phyloP scores from a whole-genome alignment of 2,888 invertebrate species.

The Polydrusus tereticollis region DNA sequence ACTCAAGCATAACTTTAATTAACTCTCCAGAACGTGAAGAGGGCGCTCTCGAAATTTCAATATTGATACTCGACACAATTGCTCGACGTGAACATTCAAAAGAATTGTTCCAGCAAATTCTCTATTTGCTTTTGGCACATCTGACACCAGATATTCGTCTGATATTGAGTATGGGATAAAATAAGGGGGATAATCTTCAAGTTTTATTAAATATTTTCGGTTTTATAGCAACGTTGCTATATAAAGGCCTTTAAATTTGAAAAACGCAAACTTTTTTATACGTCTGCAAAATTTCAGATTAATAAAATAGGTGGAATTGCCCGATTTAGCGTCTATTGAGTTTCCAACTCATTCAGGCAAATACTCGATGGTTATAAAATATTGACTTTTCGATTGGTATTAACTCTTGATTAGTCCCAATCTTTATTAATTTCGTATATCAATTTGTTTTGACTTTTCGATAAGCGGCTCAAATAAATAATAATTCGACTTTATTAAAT shows the following conservation, averaged over 20 bases:
- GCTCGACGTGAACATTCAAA: constrained; percentile 57
- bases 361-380: not conserved
- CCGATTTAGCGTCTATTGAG: too few relatives aligned
- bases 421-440: constrained; percentile 12
- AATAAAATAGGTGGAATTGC: too few relatives aligned
- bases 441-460: constrained; percentile 12
- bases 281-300: too few relatives aligned
- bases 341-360: not conserved
- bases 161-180: not conserved
- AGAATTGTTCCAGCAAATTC: constrained; percentile 57
- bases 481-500: constrained; percentile 19
- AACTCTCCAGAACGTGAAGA: constrained; percentile 52
- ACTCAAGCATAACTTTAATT: constrained; percentile 55
- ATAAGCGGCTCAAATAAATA: constrained; percentile 13
- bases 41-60: constrained; percentile 64
- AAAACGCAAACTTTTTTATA: too few relatives aligned
- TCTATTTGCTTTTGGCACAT: constrained; percentile 58
- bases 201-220: constrained; percentile 16
- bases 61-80: constrained; percentile 62
- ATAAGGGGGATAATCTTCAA: not conserved
- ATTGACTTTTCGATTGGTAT: not conserved
- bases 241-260: too few relatives aligned
- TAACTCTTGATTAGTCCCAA: not conserved
- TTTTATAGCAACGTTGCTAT: too few relatives aligned
- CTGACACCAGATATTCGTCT: constrained; percentile 53